Conservation (phyloP, 2,797 vertebrate species). For the Lagocephalus sceleratus region DNA sequence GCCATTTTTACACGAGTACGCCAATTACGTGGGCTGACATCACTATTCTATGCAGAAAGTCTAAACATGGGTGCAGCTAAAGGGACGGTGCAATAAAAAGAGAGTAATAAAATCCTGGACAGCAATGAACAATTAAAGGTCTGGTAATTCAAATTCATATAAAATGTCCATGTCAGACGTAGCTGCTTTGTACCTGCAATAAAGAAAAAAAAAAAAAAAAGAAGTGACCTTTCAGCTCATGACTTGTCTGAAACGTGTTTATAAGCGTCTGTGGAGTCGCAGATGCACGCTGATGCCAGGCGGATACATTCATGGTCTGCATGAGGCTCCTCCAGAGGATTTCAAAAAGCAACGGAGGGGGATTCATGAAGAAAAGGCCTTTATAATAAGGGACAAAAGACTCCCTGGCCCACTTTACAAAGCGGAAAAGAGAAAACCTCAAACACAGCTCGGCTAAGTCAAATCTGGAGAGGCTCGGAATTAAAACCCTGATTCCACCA, state of each 20-base stretch:
- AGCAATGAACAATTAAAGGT: no score
- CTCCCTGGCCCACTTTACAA: conserved; percentile 44
- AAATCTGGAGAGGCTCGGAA: conserved; percentile 31
- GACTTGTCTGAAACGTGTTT: no score
- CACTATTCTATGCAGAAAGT: conserved; percentile 8
- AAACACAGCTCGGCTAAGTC: conserved; percentile 29
- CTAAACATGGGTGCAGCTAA: background rate
- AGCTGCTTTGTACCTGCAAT: conserved; percentile 12
- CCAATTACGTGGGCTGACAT: conserved; percentile 5
- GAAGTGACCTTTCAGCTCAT: background rate
- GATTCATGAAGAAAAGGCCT: conserved; percentile 62
- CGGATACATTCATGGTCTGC: conserved; percentile 67
- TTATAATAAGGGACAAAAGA: conserved; percentile 53
- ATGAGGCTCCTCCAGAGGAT: conserved; percentile 57
- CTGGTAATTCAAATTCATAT: no score
- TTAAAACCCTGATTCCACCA: conserved; percentile 30
- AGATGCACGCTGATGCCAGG: conserved; percentile 49
- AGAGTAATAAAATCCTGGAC: conserved; percentile 3
- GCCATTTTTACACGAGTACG: conserved; percentile 19
- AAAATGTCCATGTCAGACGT: background rate
- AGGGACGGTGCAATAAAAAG: background rate
- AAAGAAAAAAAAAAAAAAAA: conserved; percentile 4
- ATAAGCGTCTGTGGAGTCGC: conserved; percentile 19
- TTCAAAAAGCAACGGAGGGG: conserved; percentile 44
- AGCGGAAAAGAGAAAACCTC: conserved; percentile 38